phyloP scores from a whole-genome alignment of 1,140 invertebrate genomes.

The Cyphomyrmex costatus region DNA sequence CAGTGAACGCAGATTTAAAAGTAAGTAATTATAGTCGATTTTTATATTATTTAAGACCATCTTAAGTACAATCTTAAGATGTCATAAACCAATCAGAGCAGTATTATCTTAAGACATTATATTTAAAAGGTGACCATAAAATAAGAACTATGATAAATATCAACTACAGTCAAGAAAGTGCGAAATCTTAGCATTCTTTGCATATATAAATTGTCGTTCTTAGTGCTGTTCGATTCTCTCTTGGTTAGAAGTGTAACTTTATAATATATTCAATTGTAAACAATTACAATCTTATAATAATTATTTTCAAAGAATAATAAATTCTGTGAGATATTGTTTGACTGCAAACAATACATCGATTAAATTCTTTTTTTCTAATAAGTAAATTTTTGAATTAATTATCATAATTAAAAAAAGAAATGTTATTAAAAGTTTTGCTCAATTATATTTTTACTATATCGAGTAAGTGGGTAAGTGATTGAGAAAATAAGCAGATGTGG shows the following conservation, averaged over 20 bases:
- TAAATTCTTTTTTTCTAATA: background rate
- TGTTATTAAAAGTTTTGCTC: too few species aligned
- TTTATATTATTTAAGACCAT: too few species aligned
- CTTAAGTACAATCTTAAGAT: too few species aligned
- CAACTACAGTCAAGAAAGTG: slow-evolving; percentile 7
- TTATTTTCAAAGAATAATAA: slow-evolving; percentile 5
- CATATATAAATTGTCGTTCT: slow-evolving; percentile 22
- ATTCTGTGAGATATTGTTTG: background rate
- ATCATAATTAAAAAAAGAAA: too few species aligned
- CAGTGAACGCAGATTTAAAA: too few species aligned
- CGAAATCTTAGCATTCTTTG: slow-evolving; percentile 27
- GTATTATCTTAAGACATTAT: background rate
- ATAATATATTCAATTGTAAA: background rate
- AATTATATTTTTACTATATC: too few species aligned
- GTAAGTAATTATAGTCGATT: too few species aligned
- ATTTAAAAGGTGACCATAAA: background rate
- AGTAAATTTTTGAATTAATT: too few species aligned
- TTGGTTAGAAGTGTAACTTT: background rate
- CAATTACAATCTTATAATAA: background rate
- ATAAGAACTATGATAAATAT: background rate
- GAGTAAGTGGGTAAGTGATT: too few species aligned
- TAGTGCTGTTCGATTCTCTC: slow-evolving; percentile 42
- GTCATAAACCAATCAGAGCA: too few species aligned
- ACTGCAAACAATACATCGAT: background rate
- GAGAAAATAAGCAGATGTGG: too few species aligned